These are phyloP conservation scores for Kuschelorhynchus macadamiae DNA, from an alignment of 2,888 invertebrate genomes.

Conservation along the genomic window DNA sequence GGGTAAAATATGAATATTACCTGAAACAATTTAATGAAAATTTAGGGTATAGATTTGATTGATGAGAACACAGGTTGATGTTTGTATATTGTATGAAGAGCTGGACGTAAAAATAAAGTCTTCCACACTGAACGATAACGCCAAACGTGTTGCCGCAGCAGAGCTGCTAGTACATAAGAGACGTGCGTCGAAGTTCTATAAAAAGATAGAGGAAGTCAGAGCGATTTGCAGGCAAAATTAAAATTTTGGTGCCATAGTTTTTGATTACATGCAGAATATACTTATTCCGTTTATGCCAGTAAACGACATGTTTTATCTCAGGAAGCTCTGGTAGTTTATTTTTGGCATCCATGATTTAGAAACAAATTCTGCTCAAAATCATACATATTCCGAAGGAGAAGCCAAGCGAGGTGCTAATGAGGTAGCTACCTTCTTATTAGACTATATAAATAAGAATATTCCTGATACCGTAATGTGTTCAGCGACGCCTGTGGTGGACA, in stretches of 20 bases:
- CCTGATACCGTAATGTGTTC: background rate
- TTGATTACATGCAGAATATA: slow-evolving; percentile 22
- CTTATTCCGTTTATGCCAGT: background rate
- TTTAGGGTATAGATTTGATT: slow-evolving; percentile 12
- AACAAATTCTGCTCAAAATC: background rate
- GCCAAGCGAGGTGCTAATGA: background rate
- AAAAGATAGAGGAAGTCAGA: slow-evolving; percentile 27
- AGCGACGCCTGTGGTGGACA: slow-evolving; percentile 5
- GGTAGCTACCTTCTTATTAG: background rate
- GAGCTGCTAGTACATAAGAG: slow-evolving; percentile 42
- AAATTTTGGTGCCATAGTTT: slow-evolving; percentile 1
- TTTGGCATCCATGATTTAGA: slow-evolving; percentile 2
- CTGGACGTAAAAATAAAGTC: slow-evolving; percentile 17
- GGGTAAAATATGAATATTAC: slow-evolving; percentile 13
- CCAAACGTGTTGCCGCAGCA: slow-evolving; percentile 26
- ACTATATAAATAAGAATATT: slow-evolving; percentile 2
- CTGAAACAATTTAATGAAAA: slow-evolving; percentile 14
- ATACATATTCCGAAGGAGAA: background rate
- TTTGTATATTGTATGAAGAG: slow-evolving; percentile 27
- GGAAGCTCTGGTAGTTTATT: background rate
- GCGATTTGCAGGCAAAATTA: slow-evolving; percentile 25
- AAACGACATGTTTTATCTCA: slow-evolving; percentile 1
- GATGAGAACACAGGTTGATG: slow-evolving; percentile 19
- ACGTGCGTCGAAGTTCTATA: slow-evolving; percentile 33
- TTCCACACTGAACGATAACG: slow-evolving; percentile 22